A percentile compares a stretch with the other conserved stretches of the same genome.
phyloP scores from a whole-genome alignment of 2,888 invertebrate genomes.

The Apamea crenata region DNA sequence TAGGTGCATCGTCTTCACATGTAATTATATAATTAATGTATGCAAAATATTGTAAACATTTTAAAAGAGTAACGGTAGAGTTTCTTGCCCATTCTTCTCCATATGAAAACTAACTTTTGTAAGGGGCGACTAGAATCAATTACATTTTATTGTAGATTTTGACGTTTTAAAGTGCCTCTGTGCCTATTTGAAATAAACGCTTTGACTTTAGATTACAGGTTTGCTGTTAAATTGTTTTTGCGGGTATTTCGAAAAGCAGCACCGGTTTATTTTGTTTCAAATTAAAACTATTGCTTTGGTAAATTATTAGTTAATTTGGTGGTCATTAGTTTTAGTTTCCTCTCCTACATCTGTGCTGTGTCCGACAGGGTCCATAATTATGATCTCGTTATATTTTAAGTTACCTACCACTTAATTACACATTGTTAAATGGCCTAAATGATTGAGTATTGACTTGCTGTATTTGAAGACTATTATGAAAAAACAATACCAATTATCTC shows the following conservation, averaged over 20 bases:
- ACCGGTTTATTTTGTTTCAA: neutral
- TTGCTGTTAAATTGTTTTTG: neutral
- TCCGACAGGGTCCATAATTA: neutral
- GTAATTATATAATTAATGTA: too few species aligned
- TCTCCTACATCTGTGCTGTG: neutral
- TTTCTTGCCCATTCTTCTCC: too few species aligned
- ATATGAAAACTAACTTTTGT: too few species aligned
- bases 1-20: too few species aligned
- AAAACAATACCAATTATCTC: neutral
- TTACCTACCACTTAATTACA: neutral
- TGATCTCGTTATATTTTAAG: neutral
- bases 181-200: too few species aligned
- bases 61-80: too few species aligned
- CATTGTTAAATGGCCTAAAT: neutral
- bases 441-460: neutral
- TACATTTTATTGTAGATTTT: too few species aligned
- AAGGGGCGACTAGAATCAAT: too few species aligned
- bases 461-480: neutral
- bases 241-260: slow-evolving; percentile 3
- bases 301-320: neutral
- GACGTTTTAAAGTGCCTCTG: too few species aligned
- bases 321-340: neutral
- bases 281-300: neutral
- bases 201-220: too few species aligned
- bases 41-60: too few species aligned